Evolutionary conservation across 2,797 vertebrate species (phyloP), one percentile per base, ranked within the genome.

Genomic region (Erpetoichthys calabaricus): DNA sequence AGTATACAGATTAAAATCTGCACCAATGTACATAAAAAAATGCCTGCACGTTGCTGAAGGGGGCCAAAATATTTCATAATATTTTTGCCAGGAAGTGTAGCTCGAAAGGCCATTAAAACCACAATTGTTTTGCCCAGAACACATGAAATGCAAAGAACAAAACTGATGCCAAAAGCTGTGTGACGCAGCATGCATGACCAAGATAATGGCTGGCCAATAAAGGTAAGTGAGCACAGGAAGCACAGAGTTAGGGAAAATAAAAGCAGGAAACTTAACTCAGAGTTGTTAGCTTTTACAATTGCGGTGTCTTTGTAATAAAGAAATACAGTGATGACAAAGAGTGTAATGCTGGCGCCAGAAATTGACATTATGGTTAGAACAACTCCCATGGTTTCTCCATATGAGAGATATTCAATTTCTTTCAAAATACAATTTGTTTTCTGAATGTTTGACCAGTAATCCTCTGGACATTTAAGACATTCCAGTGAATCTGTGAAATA

Each of bases 1-100:
- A 49, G 47, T 47, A 49, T 49, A 49, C 83, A 88, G 61, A 86
- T 85, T 6, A 80, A 67, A 2, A 85, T 73, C 80, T 88, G 86
- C 47, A 80, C 63, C 6, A 84, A 63, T 3, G 85, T 84, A 53
- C 81, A 84, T 5, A 73, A 43, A 25, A 65, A 62, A 59, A 88
- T 85, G 57, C 85, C 73, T 45, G 70, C 65, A 51, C 75, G 82
- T 62, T 86, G 83, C 61, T 80, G 75, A 2, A 47, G 47, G 8
- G 76, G 74, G 8, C 75, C 72, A 42, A 79, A 73, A 58, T 68
- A 73, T 10, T 51, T 64, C 69, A 76, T 72, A 6, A 70, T 3
- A 59, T 70, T 74, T 7, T 61, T 60, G 41, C 67, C 66, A 3
- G 67, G 71, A 25, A 67, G 61, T 4, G 58, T 72, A 55, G 72